phyloP scores from a whole-genome alignment of 2,113 vertebrate genomes.

The Sebastes fasciatus region DNA sequence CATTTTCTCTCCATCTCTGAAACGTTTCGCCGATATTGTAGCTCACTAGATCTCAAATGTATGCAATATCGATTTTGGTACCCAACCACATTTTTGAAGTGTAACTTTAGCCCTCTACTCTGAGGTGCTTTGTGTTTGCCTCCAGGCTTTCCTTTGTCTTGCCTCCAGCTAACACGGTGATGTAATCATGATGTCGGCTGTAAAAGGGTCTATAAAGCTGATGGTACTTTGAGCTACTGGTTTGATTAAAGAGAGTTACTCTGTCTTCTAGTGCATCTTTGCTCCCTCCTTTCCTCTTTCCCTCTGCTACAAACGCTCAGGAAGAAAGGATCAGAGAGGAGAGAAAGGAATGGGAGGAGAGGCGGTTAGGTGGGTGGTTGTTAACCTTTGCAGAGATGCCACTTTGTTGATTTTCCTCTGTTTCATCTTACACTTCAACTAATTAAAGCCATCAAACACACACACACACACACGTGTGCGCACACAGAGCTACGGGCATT shows the following conservation, averaged over 20 bases:
- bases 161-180: no score
- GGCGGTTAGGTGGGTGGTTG: slow-evolving; percentile 34
- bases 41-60: no score
- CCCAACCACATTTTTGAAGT: no score
- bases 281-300: slow-evolving; percentile 37
- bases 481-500: slow-evolving; percentile 25
- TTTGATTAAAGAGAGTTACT: slow-evolving; percentile 65
- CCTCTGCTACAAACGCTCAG: neutral
- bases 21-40: no score
- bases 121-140: no score
- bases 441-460: slow-evolving; percentile 71
- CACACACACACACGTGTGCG: neutral
- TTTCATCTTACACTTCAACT: slow-evolving; percentile 61
- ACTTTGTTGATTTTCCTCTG: slow-evolving; percentile 70
- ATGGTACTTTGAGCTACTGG: slow-evolving; percentile 53
- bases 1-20: no score
- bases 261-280: slow-evolving; percentile 30
- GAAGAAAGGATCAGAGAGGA: slow-evolving; percentile 19
- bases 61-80: no score
- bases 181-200: no score
- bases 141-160: no score
- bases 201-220: slow-evolving; percentile 23
- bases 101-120: no score
- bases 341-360: slow-evolving; percentile 1
- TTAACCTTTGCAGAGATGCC: slow-evolving; percentile 71